Percentiles rank a stretch among this genome's conserved stretches.
Conservation (phyloP, 1,140 invertebrate genomes). For the Sycobia sp. region DNA sequence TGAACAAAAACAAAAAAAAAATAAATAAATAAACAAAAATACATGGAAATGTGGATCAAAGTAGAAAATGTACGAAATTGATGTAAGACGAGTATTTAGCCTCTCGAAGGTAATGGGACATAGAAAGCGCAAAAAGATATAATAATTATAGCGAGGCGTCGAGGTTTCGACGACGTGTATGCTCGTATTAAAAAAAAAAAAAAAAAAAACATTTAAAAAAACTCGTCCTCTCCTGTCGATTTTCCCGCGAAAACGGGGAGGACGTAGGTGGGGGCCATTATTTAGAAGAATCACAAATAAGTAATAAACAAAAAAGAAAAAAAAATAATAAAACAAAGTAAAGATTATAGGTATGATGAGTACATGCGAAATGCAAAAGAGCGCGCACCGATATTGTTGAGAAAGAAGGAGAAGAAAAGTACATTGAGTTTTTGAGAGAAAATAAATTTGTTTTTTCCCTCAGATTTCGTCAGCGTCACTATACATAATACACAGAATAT, state of each 20-base stretch:
- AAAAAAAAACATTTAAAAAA: conserved; percentile 23
- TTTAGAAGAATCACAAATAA: conserved; percentile 23
- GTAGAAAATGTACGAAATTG: too few species aligned
- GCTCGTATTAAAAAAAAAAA: background rate
- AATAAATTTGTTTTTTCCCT: conserved; percentile 31
- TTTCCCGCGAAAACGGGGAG: conserved; percentile 19
- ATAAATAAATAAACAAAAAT: conserved; percentile 2
- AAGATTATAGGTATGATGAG: background rate
- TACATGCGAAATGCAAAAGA: conserved; percentile 14
- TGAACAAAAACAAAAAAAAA: conserved; percentile 2
- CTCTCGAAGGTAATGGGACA: conserved; percentile 12
- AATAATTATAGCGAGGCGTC: conserved; percentile 14
- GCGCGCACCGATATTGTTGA: conserved; percentile 1
- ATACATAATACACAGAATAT: conserved; percentile 27
- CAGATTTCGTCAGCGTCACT: conserved; percentile 43
- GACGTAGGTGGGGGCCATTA: conserved; percentile 31
- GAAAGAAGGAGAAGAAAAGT: conserved; percentile 6
- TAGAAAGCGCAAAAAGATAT: background rate
- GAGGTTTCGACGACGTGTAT: conserved; percentile 7
- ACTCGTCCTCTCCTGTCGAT: conserved; percentile 26
- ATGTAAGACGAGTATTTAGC: too few species aligned
- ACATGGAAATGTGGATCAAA: too few species aligned
- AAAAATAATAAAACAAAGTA: background rate
- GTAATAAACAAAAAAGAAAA: background rate
- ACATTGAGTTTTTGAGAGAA: conserved; percentile 21